Base-by-base conservation (phyloP, 53 echinoderm and acorn worm genomes). In the Temnopleurus reevesii region DNA sequence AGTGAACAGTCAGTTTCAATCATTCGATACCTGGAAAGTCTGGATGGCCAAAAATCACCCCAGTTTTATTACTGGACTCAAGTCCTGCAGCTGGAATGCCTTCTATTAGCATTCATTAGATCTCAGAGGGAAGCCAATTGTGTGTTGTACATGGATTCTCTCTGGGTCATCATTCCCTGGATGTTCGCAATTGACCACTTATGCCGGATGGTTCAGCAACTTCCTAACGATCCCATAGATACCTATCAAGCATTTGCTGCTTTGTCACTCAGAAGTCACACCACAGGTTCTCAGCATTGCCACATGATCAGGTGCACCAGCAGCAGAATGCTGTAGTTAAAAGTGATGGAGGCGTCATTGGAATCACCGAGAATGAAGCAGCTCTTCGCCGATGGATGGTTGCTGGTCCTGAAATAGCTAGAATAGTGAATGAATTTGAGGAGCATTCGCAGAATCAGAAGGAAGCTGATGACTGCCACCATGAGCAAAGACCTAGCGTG, bases 321-420 rank as follows among this genome's bases (percentile, higher is more conserved):
- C n/a, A n/a, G n/a, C n/a, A n/a, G n/a, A n/a, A n/a, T n/a, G n/a
- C 89, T 77, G 77, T 89, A 3, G 77, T 77, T 89, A 4, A 77
- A 19, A 81, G 90, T 41, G 90, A 90, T 81, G 90, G 90, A 23
- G 90, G 90, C 7, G 90, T 58, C 45, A 90, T 86, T 30, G 86
- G 86, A 43, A 63, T 86, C 17, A 86, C 86, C 21, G 86, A 86
- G 64, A 47, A 86, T 86, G 61, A 38, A 60, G 76, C 89, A 33
- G 89, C 89, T 77, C 77, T 77, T 77, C 53, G 89, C 4, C 76
- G 89, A 77, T 89, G 89, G 89, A 89, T 89, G 89, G 89, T 89
- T 36, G 89, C 89, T 47, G 89, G 53, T 34, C 35, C 89, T 21
- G 89, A 89, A 77, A 77, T 89, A 29, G 53, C 77, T 4, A 38